phyloP scores from a whole-genome alignment of 2,888 invertebrate genomes.

The Ellobium chinense region DNA sequence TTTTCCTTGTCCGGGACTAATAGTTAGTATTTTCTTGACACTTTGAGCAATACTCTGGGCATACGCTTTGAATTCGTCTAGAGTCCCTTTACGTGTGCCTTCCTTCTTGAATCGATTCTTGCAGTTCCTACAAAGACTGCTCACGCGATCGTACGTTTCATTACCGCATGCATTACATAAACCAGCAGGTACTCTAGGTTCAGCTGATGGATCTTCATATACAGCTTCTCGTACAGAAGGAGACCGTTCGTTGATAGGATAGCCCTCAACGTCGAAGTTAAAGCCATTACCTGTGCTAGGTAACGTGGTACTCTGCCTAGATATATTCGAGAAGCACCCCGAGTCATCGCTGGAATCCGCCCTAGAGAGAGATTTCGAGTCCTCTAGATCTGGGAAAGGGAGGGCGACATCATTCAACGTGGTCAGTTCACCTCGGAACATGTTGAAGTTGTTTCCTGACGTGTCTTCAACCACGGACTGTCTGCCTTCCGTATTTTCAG shows the following conservation, averaged over 20 bases:
- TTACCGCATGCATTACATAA: slow-evolving; percentile 4
- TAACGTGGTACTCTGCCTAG: neutral
- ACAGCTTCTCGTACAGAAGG: too few species aligned
- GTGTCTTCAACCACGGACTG: too few species aligned
- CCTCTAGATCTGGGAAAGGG: too few species aligned
- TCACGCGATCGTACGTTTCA: neutral
- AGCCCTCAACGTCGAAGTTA: neutral
- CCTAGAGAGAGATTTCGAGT: neutral
- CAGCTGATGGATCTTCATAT: neutral
- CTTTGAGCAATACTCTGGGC: slow-evolving; percentile 26
- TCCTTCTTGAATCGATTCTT: neutral
- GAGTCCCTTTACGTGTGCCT: neutral
- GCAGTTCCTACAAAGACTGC: slow-evolving; percentile 2
- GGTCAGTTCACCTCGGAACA: too few species aligned
- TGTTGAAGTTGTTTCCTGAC: too few species aligned
- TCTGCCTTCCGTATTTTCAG: too few species aligned
- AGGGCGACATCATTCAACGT: too few species aligned
- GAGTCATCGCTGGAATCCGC: slow-evolving; percentile 14
- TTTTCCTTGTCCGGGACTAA: neutral
- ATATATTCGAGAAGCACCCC: neutral
- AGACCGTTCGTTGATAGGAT: neutral
- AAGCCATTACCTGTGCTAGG: neutral
- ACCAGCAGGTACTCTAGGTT: neutral
- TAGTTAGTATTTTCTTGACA: slow-evolving; percentile 27
- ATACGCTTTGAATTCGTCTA: slow-evolving; percentile 30